Evolutionary conservation across 1,140 invertebrate genomes (phyloP).

Genomic region (Aphis gossypii): DNA sequence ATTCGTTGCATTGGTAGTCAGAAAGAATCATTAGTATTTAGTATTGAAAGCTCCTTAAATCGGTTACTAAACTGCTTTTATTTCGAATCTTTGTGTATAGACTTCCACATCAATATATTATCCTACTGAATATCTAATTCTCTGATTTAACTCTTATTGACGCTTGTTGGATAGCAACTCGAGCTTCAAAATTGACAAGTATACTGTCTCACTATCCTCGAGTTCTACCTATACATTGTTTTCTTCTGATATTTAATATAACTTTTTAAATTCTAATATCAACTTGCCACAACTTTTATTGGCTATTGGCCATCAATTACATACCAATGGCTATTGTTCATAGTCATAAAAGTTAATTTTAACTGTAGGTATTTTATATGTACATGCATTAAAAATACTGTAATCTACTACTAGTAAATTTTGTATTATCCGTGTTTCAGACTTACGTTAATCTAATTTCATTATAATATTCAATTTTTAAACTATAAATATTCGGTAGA

Average conservation of each 20-base stretch:
- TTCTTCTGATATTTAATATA: neutral
- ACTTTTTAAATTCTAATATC: neutral
- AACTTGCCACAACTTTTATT: neutral
- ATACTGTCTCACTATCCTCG: neutral
- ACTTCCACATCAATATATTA: neutral
- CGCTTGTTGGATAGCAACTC: neutral
- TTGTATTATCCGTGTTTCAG: neutral
- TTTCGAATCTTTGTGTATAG: neutral
- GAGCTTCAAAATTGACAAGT: neutral
- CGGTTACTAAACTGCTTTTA: neutral
- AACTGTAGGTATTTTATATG: neutral
- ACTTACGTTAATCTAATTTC: neutral
- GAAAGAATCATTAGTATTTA: neutral
- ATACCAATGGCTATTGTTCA: conserved; percentile 43
- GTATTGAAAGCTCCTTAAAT: neutral
- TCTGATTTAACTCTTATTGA: neutral
- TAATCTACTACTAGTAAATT: neutral
- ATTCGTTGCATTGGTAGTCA: neutral
- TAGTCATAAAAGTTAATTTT: conserved; percentile 42
- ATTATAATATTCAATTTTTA: neutral
- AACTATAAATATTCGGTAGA: neutral
- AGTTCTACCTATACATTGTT: neutral
- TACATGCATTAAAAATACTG: neutral
- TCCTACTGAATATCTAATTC: neutral
- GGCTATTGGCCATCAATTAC: conserved; percentile 20